These are phyloP conservation scores for Cardinalis cardinalis DNA, from an alignment of 2,113 vertebrate genomes.

Conservation along the genomic window DNA sequence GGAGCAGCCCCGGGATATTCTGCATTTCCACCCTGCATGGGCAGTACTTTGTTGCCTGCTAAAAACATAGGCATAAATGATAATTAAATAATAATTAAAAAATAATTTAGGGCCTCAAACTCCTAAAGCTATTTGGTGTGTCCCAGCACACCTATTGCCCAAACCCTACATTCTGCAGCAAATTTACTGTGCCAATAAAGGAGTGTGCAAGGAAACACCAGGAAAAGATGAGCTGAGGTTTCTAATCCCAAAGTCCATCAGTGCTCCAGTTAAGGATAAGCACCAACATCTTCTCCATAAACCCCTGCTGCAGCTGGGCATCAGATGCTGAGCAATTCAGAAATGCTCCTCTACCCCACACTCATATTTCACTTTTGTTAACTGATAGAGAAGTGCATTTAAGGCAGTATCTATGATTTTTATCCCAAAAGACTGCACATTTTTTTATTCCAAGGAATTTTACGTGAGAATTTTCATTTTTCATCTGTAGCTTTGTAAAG, in stretches of 20 bases:
- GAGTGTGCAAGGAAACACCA: neutral
- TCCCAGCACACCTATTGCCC: neutral
- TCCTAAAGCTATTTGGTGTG: neutral
- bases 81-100: neutral
- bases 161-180: neutral
- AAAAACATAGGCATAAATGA: neutral
- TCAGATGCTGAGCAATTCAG: neutral
- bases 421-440: neutral
- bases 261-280: neutral
- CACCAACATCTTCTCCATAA: neutral
- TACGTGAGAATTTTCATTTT: neutral
- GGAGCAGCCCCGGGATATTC: rapidly evolving
- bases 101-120: neutral
- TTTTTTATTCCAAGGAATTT: neutral
- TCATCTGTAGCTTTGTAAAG: neutral
- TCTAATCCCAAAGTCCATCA: neutral
- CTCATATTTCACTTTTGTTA: neutral
- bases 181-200: neutral
- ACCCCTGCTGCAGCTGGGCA: neutral
- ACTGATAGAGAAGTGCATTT: neutral
- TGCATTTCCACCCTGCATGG: neutral
- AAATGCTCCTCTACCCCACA: neutral
- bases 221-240: neutral
- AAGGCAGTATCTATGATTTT: neutral
- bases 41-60: neutral